Evolutionary conservation across 2,888 invertebrate species (phyloP).

Genomic region (Agriopis aurantiaria): DNA sequence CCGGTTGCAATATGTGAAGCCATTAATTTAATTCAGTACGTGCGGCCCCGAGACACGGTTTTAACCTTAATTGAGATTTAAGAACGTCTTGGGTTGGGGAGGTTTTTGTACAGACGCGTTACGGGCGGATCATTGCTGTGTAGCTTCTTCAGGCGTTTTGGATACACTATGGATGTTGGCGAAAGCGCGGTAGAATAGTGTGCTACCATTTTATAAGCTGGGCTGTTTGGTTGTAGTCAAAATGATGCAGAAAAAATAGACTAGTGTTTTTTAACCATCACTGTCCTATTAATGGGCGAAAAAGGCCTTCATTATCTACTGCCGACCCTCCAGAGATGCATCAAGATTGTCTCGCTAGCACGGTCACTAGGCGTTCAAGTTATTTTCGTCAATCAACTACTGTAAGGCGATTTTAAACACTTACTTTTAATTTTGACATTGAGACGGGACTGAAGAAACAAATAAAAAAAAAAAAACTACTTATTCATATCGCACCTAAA

Average conservation of each 20-base stretch:
- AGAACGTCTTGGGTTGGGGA: slow-evolving; percentile 73
- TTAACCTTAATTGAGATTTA: slow-evolving; percentile 86
- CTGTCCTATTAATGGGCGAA: no score
- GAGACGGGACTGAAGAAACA: no score
- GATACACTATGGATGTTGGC: not conserved
- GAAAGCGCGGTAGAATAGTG: not conserved
- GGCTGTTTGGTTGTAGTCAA: no score
- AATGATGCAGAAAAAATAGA: not conserved
- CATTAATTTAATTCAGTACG: slow-evolving; percentile 86
- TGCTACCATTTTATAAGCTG: not conserved
- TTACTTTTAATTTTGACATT: no score
- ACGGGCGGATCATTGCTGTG: slow-evolving; percentile 47
- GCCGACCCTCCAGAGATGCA: no score
- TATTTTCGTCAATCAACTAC: no score
- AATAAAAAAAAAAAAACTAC: not conserved
- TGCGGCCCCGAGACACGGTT: slow-evolving; percentile 82
- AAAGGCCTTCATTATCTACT: no score
- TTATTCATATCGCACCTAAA: not conserved
- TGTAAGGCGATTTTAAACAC: no score
- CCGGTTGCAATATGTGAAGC: slow-evolving; percentile 81
- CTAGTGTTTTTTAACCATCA: no score
- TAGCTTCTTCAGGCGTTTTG: slow-evolving; percentile 13
- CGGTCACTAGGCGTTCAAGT: no score
- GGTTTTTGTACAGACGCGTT: slow-evolving; percentile 70
- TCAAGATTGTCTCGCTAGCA: no score